Conservation (phyloP, 1,140 invertebrate species). For the Ceratoteleas bidentatus region DNA sequence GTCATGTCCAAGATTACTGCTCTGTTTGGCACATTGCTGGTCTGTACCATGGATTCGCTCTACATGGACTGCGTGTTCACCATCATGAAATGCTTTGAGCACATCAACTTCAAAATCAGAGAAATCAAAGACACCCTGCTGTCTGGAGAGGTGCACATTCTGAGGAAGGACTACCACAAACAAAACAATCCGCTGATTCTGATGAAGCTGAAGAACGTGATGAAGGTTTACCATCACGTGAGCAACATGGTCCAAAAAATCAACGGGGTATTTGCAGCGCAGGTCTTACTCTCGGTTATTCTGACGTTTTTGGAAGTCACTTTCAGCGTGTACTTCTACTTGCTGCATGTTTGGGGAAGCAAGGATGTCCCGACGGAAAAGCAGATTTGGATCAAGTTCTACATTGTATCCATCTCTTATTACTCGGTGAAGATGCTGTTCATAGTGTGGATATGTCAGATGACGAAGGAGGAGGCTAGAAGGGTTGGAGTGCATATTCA, state of each 20-base stretch:
- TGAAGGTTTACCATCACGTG: slow-evolving; percentile 71
- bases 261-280: slow-evolving; percentile 71
- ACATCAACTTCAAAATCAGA: slow-evolving; percentile 66
- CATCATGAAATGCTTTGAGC: slow-evolving; percentile 69
- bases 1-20: slow-evolving; percentile 3
- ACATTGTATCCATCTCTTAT: slow-evolving; percentile 61
- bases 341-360: slow-evolving; percentile 46
- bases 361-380: slow-evolving; percentile 30
- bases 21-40: slow-evolving; percentile 59
- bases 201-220: slow-evolving; percentile 69
- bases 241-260: slow-evolving; percentile 69
- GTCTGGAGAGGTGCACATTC: slow-evolving; percentile 64
- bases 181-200: slow-evolving; percentile 71
- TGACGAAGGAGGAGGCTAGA: slow-evolving; percentile 65
- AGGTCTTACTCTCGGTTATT: slow-evolving; percentile 63
- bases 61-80: slow-evolving; percentile 73
- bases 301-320: slow-evolving; percentile 74
- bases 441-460: slow-evolving; percentile 72
- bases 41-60: slow-evolving; percentile 70
- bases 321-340: slow-evolving; percentile 75
- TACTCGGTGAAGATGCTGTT: slow-evolving; percentile 67
- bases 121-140: slow-evolving; percentile 53
- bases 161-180: slow-evolving; percentile 67
- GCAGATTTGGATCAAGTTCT: slow-evolving; percentile 72
- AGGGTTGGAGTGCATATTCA: slow-evolving; percentile 69